These are phyloP conservation scores for Eumerus sabulonum DNA, from an alignment of 2,888 invertebrate genomes.

Conservation along the genomic window DNA sequence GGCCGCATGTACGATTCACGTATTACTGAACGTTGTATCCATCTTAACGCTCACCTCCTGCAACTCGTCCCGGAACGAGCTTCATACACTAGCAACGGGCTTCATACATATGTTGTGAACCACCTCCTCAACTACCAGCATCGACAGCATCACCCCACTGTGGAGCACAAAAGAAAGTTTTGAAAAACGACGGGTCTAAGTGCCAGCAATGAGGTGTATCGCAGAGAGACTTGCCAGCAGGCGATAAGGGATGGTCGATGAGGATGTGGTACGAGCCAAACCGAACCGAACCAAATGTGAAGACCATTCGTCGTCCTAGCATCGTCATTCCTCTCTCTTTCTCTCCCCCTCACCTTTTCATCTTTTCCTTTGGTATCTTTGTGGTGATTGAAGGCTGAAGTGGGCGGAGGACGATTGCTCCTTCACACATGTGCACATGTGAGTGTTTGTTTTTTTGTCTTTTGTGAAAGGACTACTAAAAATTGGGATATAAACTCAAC, in stretches of 20 bases:
- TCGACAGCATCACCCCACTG: slow-evolving; percentile 12
- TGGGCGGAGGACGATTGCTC: slow-evolving; percentile 2
- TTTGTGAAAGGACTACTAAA: slow-evolving; percentile 63
- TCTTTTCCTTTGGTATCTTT: no score
- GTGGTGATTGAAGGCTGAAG: slow-evolving; percentile 41
- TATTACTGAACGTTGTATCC: slow-evolving; percentile 61
- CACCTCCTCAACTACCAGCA: no score
- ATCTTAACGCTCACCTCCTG: slow-evolving; percentile 25
- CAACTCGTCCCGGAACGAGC: slow-evolving; percentile 11
- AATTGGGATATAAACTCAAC: slow-evolving; percentile 69
- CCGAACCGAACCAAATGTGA: no score
- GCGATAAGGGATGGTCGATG: slow-evolving; percentile 53
- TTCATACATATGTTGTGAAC: no score
- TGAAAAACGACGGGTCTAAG: slow-evolving; percentile 70
- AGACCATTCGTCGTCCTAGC: no score
- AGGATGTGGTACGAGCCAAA: no score
- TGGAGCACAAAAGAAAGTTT: slow-evolving; percentile 66
- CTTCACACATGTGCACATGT: slow-evolving; percentile 52
- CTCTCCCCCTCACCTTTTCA: no score
- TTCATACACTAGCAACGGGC: neutral
- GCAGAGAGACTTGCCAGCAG: slow-evolving; percentile 51
- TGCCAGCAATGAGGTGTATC: slow-evolving; percentile 68
- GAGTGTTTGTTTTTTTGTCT: slow-evolving; percentile 27
- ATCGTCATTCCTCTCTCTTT: no score
- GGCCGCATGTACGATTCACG: slow-evolving; percentile 62